Base-by-base conservation (phyloP, 1,140 invertebrate genomes). In the Drosophila nasuta region DNA sequence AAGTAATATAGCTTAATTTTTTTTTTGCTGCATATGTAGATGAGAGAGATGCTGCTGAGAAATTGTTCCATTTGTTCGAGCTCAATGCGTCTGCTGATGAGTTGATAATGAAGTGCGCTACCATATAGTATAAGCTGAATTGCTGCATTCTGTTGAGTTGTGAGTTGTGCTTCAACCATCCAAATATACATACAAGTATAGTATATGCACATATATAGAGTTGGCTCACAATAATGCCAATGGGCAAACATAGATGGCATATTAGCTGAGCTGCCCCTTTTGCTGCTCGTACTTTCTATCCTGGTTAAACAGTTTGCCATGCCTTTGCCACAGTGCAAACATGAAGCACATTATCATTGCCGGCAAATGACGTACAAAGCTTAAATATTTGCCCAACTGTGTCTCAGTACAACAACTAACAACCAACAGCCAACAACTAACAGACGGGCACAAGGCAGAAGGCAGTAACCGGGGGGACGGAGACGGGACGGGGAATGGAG, bases 341-440 rank as follows among this genome's bases (percentile, higher is more conserved):
- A 87, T 77, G 54, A 62, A 74, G 81, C 83, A 79, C 85, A 88
- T 88, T 89, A 88, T 88, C 85, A 83, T 88, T 87, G 85, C 83
- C 64, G 70, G 85, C 83, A 88, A 88, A 88, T 88, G 83, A 89
- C 83, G 85, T 83, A 83, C 85, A 75, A 82, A 89, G 77, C 87
- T 88, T 88, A 88, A 88, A 88, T 88, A 88, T 88, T 88, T 88
- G 75, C 83, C 56, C 67, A 77, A 78, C 75, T 80, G 65, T 77
- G 65, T 70, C 85, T 89, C 83, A 75, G 73, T 67, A 72, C 62
- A 76, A 72, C 74, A 70, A 63, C 71, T 33, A 68, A 67, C 64
- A 74, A 38, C 28, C 70, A 75, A 77, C 74, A 70, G 28, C n/a
- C 48, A 69, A 51, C 43, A 69, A 56, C 11, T 13, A 33, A 25